Evolutionary conservation across 2,113 vertebrate species (phyloP).

Genomic region (Oceanites oceanicus): DNA sequence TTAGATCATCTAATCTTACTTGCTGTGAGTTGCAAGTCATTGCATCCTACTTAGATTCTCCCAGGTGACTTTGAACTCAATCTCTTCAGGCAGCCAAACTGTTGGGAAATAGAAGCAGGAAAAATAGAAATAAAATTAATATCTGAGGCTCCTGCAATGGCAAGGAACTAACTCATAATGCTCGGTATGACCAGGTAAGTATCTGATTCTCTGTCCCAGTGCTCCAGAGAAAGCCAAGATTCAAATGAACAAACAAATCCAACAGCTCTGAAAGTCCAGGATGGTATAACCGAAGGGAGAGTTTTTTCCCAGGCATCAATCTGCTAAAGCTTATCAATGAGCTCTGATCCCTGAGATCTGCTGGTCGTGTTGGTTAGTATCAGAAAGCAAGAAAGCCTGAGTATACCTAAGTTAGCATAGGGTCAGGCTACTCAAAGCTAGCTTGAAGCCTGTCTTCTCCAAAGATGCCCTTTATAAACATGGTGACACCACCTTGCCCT

Average conservation of each 20-base stretch:
- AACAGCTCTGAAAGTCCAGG: not conserved
- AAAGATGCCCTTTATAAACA: not conserved
- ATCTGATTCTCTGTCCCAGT: not conserved
- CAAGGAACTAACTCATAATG: not conserved
- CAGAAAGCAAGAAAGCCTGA: not conserved
- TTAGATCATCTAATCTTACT: not conserved
- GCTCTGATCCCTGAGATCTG: not conserved
- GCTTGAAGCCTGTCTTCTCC: not conserved
- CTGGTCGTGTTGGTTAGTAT: not conserved
- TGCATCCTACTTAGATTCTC: not conserved
- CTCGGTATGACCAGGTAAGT: not conserved
- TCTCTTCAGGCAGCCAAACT: not conserved
- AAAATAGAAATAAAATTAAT: not conserved
- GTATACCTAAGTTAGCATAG: not conserved
- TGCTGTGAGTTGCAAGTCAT: not conserved
- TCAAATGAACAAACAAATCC: not conserved
- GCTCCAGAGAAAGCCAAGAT: not conserved
- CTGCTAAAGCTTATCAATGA: not conserved
- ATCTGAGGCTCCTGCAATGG: not conserved
- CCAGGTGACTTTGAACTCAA: not conserved
- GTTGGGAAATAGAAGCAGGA: not conserved
- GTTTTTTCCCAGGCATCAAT: not conserved
- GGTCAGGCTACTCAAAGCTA: not conserved
- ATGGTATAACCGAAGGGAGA: rapidly evolving
- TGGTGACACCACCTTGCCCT: rapidly evolving